phyloP scores from a whole-genome alignment of 2,797 vertebrate genomes.

The Chaetophractus vellerosus region DNA sequence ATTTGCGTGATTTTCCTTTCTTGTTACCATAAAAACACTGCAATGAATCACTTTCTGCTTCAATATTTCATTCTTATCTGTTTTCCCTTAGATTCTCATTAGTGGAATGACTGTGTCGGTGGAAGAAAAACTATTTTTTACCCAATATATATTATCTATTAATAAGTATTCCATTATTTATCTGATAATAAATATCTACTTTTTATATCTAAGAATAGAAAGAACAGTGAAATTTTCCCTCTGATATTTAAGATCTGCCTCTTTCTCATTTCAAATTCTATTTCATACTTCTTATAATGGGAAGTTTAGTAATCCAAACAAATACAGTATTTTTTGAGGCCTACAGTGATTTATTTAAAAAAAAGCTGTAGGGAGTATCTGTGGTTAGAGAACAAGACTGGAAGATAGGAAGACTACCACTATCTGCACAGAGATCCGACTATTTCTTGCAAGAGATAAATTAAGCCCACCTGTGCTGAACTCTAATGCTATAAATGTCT shows the following conservation, averaged over 20 bases:
- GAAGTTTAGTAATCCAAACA: neutral
- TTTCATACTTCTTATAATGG: neutral
- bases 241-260: neutral
- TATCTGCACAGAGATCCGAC: neutral
- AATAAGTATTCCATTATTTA: neutral
- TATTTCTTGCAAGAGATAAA: neutral
- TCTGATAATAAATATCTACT: neutral
- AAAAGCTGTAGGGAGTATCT: neutral
- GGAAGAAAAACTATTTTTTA: slow-evolving; percentile 5
- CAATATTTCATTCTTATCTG: neutral
- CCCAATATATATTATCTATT: neutral
- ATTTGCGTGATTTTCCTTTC: neutral
- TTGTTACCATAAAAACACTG: neutral
- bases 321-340: neutral
- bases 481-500: neutral
- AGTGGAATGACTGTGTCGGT: neutral
- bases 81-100: slow-evolving; percentile 50
- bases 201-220: neutral
- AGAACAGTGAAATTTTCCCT: neutral
- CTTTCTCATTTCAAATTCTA: neutral
- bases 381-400: neutral
- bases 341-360: neutral
- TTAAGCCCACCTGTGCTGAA: neutral
- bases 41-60: slow-evolving; percentile 20
- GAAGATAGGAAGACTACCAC: neutral